phyloP scores from a whole-genome alignment of 1,140 invertebrate species.

The Aricia agestis region DNA sequence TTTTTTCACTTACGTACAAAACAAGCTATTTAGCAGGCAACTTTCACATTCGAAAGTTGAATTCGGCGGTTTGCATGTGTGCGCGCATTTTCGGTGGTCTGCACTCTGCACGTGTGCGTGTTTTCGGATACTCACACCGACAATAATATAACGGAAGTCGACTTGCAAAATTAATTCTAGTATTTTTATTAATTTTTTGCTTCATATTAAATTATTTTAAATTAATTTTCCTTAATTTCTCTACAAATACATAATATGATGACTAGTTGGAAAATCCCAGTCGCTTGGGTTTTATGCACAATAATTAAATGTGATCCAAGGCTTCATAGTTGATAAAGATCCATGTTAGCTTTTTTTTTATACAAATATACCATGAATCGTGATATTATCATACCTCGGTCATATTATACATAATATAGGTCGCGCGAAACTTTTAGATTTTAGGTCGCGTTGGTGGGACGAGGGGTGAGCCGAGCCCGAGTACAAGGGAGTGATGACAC shows the following conservation, averaged over 20 bases:
- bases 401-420: too few species aligned
- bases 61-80: conserved; percentile 24
- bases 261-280: too few species aligned
- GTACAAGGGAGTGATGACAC: too few species aligned
- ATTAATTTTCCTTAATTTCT: too few species aligned
- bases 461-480: too few species aligned
- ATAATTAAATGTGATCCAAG: too few species aligned
- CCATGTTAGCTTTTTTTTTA: too few species aligned
- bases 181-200: background rate
- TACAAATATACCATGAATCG: background rate
- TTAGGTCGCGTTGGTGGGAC: too few species aligned
- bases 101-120: conserved; percentile 14
- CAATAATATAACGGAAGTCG: conserved; percentile 10
- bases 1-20: conserved; percentile 24
- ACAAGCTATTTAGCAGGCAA: conserved; percentile 26
- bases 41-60: conserved; percentile 36
- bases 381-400: background rate
- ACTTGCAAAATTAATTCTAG: background rate
- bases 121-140: conserved; percentile 23
- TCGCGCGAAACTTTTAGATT: too few species aligned
- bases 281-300: too few species aligned
- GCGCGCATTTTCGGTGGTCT: background rate
- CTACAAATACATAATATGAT: too few species aligned
- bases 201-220: background rate
- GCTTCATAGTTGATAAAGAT: too few species aligned